Conservation (phyloP, 2,888 invertebrate species). For the Chydorus sphaericus region DNA sequence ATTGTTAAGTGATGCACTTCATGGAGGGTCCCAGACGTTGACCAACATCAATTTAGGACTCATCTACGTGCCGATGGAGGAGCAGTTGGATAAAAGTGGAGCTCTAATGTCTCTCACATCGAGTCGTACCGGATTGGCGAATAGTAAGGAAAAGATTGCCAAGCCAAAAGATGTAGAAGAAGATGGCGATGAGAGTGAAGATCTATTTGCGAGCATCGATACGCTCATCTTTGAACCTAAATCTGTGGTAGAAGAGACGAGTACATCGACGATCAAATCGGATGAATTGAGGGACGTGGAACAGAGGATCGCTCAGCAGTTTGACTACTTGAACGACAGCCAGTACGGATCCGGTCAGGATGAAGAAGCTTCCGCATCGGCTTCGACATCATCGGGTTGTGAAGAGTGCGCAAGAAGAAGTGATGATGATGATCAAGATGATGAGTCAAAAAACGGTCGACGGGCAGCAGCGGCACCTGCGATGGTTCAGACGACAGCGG, state of each 20-base stretch:
- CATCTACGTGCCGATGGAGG: constrained; percentile 24
- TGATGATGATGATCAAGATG: too few relatives aligned
- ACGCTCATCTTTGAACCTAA: constrained; percentile 24
- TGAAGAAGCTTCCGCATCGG: not conserved
- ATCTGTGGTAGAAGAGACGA: not conserved
- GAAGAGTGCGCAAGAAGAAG: too few relatives aligned
- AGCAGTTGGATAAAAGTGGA: constrained; percentile 8
- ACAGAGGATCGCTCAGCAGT: constrained; percentile 15
- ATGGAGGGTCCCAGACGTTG: constrained; percentile 19
- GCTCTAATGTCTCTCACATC: constrained; percentile 1
- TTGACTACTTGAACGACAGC: constrained; percentile 15
- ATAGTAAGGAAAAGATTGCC: not conserved
- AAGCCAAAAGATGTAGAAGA: constrained; percentile 13
- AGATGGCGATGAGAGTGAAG: constrained; percentile 18
- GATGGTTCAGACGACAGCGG: too few relatives aligned
- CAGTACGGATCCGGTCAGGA: constrained; percentile 5
- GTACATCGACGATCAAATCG: constrained; percentile 14
- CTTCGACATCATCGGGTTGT: not conserved
- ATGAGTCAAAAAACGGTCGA: constrained; percentile 7
- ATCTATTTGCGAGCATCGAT: constrained; percentile 22
- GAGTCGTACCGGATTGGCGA: not conserved
- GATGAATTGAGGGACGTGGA: constrained; percentile 16
- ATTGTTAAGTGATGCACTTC: constrained; percentile 21
- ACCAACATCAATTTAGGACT: constrained; percentile 23
- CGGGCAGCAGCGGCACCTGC: constrained; percentile 10